phyloP scores from a whole-genome alignment of 2,888 invertebrate species.

The Campoplex capitator region DNA sequence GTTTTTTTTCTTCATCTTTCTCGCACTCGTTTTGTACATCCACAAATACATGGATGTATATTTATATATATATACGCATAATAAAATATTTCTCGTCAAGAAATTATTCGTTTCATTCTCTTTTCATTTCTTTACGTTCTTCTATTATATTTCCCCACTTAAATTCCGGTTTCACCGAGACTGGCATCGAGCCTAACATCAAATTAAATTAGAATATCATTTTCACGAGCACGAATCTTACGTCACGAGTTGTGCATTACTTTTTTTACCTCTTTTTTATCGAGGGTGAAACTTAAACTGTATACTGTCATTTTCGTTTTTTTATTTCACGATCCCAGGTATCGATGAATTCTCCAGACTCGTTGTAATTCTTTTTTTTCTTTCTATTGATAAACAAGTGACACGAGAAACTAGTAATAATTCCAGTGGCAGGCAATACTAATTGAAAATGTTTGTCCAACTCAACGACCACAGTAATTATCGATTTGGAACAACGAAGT shows the following conservation, averaged over 20 bases:
- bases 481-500: not conserved
- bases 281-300: slow-evolving; percentile 7
- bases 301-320: slow-evolving; percentile 19
- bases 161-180: slow-evolving; percentile 55
- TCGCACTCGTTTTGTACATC: slow-evolving; percentile 16
- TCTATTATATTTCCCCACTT: slow-evolving; percentile 34
- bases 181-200: slow-evolving; percentile 32
- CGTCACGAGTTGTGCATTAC: not conserved
- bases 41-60: not conserved
- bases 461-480: not conserved
- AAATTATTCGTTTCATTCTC: slow-evolving; percentile 46
- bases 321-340: slow-evolving; percentile 23
- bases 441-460: not conserved
- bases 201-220: slow-evolving; percentile 60
- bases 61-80: not conserved
- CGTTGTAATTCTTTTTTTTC: not conserved
- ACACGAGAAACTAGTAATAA: not conserved
- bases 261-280: slow-evolving; percentile 1
- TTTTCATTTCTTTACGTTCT: slow-evolving; percentile 23
- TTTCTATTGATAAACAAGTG: not conserved
- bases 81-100: slow-evolving; percentile 23
- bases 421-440: not conserved
- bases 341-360: not conserved
- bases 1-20: slow-evolving; percentile 58
- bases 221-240: slow-evolving; percentile 51